Conservation (phyloP, 2,797 vertebrate species). For the Columba guinea region DNA sequence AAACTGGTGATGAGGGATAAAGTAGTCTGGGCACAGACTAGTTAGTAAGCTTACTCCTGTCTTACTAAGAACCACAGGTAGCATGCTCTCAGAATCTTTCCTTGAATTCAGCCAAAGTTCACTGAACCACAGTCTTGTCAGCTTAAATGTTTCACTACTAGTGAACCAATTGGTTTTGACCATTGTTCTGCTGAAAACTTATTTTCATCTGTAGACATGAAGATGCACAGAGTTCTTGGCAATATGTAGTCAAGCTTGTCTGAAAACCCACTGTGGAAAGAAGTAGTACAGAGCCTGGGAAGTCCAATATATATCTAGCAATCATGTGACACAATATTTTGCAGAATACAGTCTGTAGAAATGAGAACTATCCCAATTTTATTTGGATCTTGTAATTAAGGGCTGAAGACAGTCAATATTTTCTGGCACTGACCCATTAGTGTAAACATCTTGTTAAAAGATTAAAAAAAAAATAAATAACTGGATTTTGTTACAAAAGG, state of each 20-base stretch:
- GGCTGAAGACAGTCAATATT: neutral
- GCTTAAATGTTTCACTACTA: neutral
- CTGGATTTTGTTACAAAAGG: neutral
- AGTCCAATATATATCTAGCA: neutral
- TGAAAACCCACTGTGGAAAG: neutral
- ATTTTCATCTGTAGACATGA: neutral
- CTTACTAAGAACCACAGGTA: neutral
- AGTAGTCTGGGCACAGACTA: neutral
- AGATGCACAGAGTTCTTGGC: neutral
- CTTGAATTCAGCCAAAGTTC: neutral
- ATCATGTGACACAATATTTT: neutral
- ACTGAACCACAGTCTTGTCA: neutral
- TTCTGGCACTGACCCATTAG: neutral
- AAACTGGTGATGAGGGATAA: neutral
- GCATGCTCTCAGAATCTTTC: neutral
- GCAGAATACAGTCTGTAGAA: neutral
- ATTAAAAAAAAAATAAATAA: neutral
- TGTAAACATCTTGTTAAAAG: neutral
- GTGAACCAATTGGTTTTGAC: neutral
- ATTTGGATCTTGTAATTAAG: neutral
- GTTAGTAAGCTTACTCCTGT: neutral
- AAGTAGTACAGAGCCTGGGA: neutral
- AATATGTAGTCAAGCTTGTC: neutral
- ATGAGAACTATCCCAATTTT: neutral
- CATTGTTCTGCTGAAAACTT: neutral